phyloP scores from a whole-genome alignment of 2,113 vertebrate species.

The Lagenorhynchus albirostris region DNA sequence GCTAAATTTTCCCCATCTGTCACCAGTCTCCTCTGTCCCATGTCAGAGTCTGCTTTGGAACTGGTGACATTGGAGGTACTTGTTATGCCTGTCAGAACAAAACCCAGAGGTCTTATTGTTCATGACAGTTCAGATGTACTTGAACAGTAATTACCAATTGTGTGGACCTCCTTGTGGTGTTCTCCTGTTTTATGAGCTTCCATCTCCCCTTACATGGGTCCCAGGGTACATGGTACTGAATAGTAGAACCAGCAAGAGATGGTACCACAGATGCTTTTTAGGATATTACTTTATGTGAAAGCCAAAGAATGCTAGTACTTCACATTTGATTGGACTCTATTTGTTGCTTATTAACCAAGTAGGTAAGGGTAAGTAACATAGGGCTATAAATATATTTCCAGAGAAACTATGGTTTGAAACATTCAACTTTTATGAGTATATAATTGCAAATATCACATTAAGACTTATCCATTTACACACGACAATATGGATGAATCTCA shows the following conservation, averaged over 20 bases:
- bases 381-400: neutral
- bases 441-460: neutral
- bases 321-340: neutral
- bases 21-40: conserved; percentile 75
- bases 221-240: conserved; percentile 29
- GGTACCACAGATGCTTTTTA: conserved; percentile 24
- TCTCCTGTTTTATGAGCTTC: conserved; percentile 47
- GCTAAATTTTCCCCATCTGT: conserved; percentile 82
- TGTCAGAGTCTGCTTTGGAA: conserved; percentile 73
- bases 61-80: conserved; percentile 72
- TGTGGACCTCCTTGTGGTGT: conserved; percentile 70
- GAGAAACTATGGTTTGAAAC: neutral
- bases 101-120: conserved; percentile 71
- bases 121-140: conserved; percentile 73
- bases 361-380: neutral
- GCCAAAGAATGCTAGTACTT: neutral
- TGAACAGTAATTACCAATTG: conserved; percentile 69
- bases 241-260: neutral
- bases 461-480: neutral
- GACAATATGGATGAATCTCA: neutral
- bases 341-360: neutral
- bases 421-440: neutral
- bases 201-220: neutral
- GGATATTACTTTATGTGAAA: neutral
- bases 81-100: conserved; percentile 75